These are phyloP conservation scores for Pandemis corylana DNA, from an alignment of 2,888 invertebrate genomes.

Conservation along the genomic window DNA sequence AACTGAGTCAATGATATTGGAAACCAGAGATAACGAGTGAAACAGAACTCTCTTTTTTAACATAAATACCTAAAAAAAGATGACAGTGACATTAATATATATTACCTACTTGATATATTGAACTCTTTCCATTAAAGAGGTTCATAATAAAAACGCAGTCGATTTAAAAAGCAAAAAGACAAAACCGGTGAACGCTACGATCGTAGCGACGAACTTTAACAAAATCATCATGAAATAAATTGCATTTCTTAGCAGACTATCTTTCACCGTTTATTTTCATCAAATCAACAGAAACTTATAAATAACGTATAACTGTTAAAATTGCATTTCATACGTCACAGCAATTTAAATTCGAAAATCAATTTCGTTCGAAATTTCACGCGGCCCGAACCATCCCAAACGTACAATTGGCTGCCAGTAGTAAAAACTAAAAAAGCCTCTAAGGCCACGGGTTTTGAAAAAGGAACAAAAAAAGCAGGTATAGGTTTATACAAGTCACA, in stretches of 20 bases:
- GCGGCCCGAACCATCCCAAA: slow-evolving; percentile 31
- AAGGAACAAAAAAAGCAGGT: slow-evolving; percentile 60
- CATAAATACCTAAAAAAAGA: background rate
- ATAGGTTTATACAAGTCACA: slow-evolving; percentile 33
- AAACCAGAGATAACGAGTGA: slow-evolving; percentile 25
- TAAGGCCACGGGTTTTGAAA: slow-evolving; percentile 22
- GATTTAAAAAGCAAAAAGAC: too few species aligned
- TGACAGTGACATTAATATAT: background rate
- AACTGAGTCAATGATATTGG: slow-evolving; percentile 36
- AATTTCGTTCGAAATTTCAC: slow-evolving; percentile 40
- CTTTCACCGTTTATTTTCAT: too few species aligned
- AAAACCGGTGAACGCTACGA: too few species aligned
- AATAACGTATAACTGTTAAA: slow-evolving; percentile 11
- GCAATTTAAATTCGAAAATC: slow-evolving; percentile 27
- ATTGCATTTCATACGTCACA: slow-evolving; percentile 18
- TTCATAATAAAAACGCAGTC: background rate
- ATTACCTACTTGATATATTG: background rate
- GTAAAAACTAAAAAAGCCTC: slow-evolving; percentile 35
- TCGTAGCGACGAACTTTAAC: too few species aligned
- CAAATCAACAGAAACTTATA: background rate
- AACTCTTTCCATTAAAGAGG: background rate
- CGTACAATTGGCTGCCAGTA: slow-evolving; percentile 31
- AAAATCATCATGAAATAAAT: too few species aligned
- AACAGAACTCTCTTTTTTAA: slow-evolving; percentile 13
- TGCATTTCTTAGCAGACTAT: too few species aligned